These are phyloP conservation scores for Calcarius lapponicus DNA, from an alignment of 2,797 vertebrate species.

Conservation along the genomic window DNA sequence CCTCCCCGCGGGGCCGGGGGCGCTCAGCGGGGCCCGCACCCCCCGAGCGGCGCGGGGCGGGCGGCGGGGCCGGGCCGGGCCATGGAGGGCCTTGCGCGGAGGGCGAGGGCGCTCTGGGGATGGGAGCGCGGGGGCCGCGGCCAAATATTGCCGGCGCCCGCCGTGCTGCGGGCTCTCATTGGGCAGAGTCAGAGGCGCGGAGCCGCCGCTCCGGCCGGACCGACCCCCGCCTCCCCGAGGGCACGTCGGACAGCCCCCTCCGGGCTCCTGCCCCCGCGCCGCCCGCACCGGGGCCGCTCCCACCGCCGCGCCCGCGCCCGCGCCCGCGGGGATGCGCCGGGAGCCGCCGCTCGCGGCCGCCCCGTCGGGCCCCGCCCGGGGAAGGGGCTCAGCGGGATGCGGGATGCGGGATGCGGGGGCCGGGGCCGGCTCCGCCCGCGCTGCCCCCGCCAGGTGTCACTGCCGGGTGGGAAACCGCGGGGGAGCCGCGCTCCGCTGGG, in stretches of 20 bases:
- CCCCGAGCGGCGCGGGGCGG: background rate
- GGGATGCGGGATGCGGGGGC: background rate
- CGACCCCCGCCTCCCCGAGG: constrained; percentile 13
- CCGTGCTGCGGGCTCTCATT: constrained; percentile 69
- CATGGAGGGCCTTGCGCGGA: background rate
- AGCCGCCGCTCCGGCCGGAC: constrained; percentile 8
- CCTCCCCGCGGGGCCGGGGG: background rate
- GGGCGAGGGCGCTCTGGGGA: constrained; percentile 31
- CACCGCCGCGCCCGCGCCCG: background rate
- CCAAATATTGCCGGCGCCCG: constrained; percentile 63
- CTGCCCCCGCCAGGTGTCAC: constrained; percentile 42
- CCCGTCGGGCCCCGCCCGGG: background rate
- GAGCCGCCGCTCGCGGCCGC: background rate
- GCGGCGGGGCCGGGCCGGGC: background rate
- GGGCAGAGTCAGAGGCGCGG: constrained; percentile 69
- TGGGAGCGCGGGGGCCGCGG: constrained; percentile 53
- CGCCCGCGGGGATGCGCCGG: background rate
- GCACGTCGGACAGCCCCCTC: constrained; percentile 33
- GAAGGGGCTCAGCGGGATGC: background rate
- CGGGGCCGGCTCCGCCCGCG: background rate
- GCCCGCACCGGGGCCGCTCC: background rate
- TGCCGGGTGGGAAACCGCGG: background rate
- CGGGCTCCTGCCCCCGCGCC: background rate
- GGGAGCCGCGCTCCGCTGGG: background rate
- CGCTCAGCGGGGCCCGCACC: background rate